A percentile compares a stretch with the other conserved stretches of the same genome.
Conservation (phyloP, 2,113 vertebrate genomes). For the Sus scrofa region T2T-Sscrofa CM000830.6:103180501-103181000, state of each 20-base stretch:
- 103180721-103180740: conserved; percentile 4
- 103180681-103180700: not conserved
- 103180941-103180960: not conserved
- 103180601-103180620: conserved; percentile 9
- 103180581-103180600: conserved; percentile 4
- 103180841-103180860: not conserved
- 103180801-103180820: not conserved
- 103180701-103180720: not conserved
- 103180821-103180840: not conserved
- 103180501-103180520: not conserved
- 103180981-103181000: not conserved
- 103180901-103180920: not conserved
- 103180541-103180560: not conserved
- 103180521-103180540: conserved; percentile 24
- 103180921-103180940: not conserved
- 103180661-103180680: not conserved
- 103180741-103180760: conserved; percentile 23
- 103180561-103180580: not conserved
- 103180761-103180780: not conserved
- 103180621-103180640: conserved; percentile 1
- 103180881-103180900: not conserved
- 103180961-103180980: not conserved
- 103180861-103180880: conserved; percentile 17
- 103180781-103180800: not conserved
- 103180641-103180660: conserved; percentile 16